Evolutionary conservation across 2,113 vertebrate genomes (phyloP), one percentile per base, ranked within the genome.

Genomic region (Otolemur garnettii): DNA sequence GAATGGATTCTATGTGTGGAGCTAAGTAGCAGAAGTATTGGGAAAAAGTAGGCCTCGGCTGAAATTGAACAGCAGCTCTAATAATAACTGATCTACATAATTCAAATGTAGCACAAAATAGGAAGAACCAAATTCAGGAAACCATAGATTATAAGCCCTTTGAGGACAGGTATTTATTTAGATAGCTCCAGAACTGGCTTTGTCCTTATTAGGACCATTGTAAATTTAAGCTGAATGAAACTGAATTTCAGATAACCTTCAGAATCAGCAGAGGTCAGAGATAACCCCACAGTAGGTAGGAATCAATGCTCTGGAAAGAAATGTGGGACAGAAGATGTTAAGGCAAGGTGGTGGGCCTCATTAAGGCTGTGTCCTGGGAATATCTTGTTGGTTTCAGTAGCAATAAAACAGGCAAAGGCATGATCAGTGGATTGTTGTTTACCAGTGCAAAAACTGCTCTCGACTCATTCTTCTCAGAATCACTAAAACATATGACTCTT

Each of bases 61-160:
- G 59, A 30, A 13, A 57, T 4, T 22, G 26, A 57, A 59, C 21
- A 83, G 11, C 0, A 18, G 35, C 7, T 10, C n/a, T 33, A 30
- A 18, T n/a, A 50, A n/a, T 72, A 42, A 33, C 14, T 6, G 45
- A 30, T 42, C 60, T 15, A 71, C 45, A 24, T 59, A 60, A 59
- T 64, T 19, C 19, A 45, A 91, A 53, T 45, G 57, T n/a, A 88
- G 82, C 62, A 77, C 57, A 57, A 53, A 28, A n/a, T 5, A 74
- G 77, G 21, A 95, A 95, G 77, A 59, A 79, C 57, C 89, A 10
- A 74, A n/a, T 33, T 69, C 15, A 82, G 59, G 11, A 66, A 53
- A 14, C 35, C 77, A 21, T 21, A 22, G 26, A 18, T 88, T 26
- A n/a, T 7, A 50, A 28, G 1, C 68, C 62, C 22, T 91, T 19